phyloP scores from a whole-genome alignment of 1,140 invertebrate species.

The Asbolus verrucosus region DNA sequence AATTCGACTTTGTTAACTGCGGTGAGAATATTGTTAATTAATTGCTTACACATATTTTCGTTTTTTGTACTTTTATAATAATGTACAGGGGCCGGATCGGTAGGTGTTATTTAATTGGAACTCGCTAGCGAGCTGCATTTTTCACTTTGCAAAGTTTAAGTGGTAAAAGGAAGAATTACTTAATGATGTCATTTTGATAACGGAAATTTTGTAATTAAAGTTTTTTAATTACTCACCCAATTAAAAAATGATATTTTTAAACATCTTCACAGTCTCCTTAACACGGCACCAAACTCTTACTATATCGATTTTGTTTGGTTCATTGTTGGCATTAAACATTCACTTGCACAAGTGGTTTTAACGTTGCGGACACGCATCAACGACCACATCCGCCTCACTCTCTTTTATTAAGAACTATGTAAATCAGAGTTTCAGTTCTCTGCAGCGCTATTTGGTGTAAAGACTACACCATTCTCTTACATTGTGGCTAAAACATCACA shows the following conservation, averaged over 20 bases:
- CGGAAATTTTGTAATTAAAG: too few relatives aligned
- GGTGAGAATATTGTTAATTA: too few relatives aligned
- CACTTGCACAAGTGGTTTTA: constrained; percentile 47
- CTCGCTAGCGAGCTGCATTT: too few relatives aligned
- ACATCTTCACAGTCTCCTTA: background rate
- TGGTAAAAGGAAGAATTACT: too few relatives aligned
- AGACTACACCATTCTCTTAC: constrained; percentile 26
- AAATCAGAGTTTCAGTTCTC: constrained; percentile 23
- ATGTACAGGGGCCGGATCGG: too few relatives aligned
- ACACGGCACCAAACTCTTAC: constrained; percentile 1
- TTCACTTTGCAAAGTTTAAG: too few relatives aligned
- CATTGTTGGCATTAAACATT: constrained; percentile 50
- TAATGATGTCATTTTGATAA: too few relatives aligned
- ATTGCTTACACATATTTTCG: too few relatives aligned
- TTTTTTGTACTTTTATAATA: too few relatives aligned
- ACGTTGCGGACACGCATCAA: constrained; percentile 49
- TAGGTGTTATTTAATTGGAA: too few relatives aligned
- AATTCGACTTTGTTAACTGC: too few relatives aligned
- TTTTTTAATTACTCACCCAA: too few relatives aligned
- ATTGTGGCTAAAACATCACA: constrained; percentile 9
- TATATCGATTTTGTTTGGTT: constrained; percentile 27
- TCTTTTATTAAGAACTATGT: constrained; percentile 43
- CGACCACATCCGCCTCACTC: constrained; percentile 50
- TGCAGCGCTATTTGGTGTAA: background rate
- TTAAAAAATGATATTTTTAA: background rate